Evolutionary conservation across 2,888 invertebrate species (phyloP), one percentile per base, ranked within the genome.

Genomic region (Lasius fuliginosus): DNA sequence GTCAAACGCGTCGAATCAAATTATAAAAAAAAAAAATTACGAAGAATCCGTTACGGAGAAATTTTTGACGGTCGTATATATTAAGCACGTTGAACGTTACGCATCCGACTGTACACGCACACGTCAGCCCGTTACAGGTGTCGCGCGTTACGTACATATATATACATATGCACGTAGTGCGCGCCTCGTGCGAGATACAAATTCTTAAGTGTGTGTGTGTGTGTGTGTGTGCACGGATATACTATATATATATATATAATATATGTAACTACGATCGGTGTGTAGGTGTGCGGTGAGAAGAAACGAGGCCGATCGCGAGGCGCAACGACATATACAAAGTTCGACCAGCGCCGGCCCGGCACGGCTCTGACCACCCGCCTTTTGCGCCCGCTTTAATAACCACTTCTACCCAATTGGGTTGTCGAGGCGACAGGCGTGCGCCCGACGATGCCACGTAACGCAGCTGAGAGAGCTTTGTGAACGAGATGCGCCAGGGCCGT

Each of bases 371-470:
- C 86, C 74, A 69, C 75, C 74, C 69, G 68, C 49, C 49, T 53
- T 53, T 53, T 53, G 86, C 88, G 85, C 76, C 58, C 84, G 86
- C 53, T 89, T 89, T 84, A 76, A 84, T 84, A 76, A 84, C 84
- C 89, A 79, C 82, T 85, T 77, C 83, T 86, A 53, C 65, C 83
- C 86, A 88, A 88, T 88, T 85, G 85, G 79, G 73, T 88, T 76
- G 73, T 81, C 76, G 62, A 77, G 83, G 84, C 82, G 68, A 68
- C 84, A 83, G 73, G 23, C 71, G 53, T 79, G 89, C 84, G 83
- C 82, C 53, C 79, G 60, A 68, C 89, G 60, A 58, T 82, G 68
- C 82, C 83, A 82, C 82, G 83, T 69, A 86, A 84, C 81, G 71
- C 60, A 83, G 75, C 74, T 83, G 85, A 76, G 74, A 65, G 23